These are phyloP conservation scores for Aporophyla nigra DNA, from an alignment of 2,888 invertebrate species.

Conservation along the genomic window DNA sequence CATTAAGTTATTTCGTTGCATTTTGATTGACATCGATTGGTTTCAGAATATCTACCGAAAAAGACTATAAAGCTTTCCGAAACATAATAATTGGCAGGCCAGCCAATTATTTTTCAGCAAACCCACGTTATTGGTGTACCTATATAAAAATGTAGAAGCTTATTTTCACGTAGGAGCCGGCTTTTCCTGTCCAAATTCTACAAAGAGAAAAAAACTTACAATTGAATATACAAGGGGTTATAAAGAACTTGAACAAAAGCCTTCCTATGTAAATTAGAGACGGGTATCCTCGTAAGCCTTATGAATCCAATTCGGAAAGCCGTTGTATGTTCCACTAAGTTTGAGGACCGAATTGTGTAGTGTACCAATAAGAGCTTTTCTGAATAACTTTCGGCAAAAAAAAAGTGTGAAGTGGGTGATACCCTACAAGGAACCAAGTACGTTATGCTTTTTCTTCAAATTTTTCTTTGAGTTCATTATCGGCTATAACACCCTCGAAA, in stretches of 20 bases:
- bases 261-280: conserved; percentile 63
- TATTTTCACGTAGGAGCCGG: neutral
- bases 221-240: conserved; percentile 48
- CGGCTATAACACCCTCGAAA: too few relatives aligned
- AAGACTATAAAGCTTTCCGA: neutral
- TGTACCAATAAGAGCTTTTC: neutral
- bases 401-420: neutral
- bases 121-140: neutral
- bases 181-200: conserved; percentile 11
- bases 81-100: neutral
- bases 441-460: too few relatives aligned
- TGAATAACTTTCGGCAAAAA: neutral
- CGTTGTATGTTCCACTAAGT: conserved; percentile 49
- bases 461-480: too few relatives aligned
- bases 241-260: conserved; percentile 61
- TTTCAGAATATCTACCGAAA: neutral
- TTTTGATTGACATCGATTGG: conserved; percentile 1
- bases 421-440: too few relatives aligned
- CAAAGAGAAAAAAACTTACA: conserved; percentile 41
- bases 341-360: conserved; percentile 29
- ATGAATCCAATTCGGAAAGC: conserved; percentile 60
- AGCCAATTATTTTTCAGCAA: conserved; percentile 17
- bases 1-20: neutral
- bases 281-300: conserved; percentile 53
- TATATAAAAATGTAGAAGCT: neutral